A percentile compares a stretch with the other conserved stretches of the same genome.
These are phyloP conservation scores for Chitala chitala DNA, from an alignment of 2,113 vertebrate genomes.

Conservation along the genomic window DNA sequence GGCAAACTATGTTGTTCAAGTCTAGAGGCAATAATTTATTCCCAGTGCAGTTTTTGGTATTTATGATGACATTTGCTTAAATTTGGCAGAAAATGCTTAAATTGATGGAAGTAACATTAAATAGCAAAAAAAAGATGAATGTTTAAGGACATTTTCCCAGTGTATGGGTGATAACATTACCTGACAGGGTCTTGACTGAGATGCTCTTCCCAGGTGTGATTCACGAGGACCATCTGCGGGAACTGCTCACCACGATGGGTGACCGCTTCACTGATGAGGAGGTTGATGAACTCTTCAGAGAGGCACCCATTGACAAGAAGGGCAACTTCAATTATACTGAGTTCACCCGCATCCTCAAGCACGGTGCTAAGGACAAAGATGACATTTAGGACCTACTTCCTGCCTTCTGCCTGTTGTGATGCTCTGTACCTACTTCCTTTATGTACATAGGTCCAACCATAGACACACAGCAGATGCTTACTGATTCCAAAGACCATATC, in stretches of 20 bases:
- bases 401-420: slow-evolving; percentile 6
- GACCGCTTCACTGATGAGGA: slow-evolving; percentile 95
- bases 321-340: slow-evolving; percentile 97
- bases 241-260: slow-evolving; percentile 97
- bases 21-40: no score
- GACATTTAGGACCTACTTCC: slow-evolving; percentile 50
- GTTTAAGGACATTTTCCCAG: neutral
- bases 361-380: slow-evolving; percentile 79
- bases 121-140: neutral
- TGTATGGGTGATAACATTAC: neutral
- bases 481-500: neutral
- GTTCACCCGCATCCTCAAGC: slow-evolving; percentile 97
- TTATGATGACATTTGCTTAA: neutral
- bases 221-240: slow-evolving; percentile 89
- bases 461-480: neutral
- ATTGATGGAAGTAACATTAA: neutral
- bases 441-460: neutral
- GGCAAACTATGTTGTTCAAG: no score
- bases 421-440: neutral
- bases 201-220: slow-evolving; percentile 71
- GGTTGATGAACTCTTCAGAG: slow-evolving; percentile 94
- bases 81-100: neutral
- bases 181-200: neutral
- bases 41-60: neutral
- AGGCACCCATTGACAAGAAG: slow-evolving; percentile 94